These are phyloP conservation scores for Hylaeus anthracinus DNA, from an alignment of 1,140 invertebrate genomes.

Conservation along the genomic window DNA sequence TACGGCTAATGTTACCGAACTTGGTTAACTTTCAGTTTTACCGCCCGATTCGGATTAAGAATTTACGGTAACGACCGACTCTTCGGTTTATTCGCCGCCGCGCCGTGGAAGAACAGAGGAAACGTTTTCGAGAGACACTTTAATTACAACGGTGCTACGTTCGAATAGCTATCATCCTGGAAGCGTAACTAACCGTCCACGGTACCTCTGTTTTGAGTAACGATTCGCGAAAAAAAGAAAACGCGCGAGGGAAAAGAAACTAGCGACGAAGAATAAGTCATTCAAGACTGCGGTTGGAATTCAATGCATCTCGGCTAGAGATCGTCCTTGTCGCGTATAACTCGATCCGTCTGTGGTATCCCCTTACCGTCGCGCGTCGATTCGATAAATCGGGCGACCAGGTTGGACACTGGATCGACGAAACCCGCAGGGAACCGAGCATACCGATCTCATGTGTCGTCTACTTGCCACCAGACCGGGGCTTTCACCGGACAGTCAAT, in stretches of 20 bases:
- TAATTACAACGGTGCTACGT: slow-evolving; percentile 38
- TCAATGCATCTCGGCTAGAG: slow-evolving; percentile 25
- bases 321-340: slow-evolving; percentile 28
- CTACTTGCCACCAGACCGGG: slow-evolving; percentile 42
- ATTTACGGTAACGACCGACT: slow-evolving; percentile 78
- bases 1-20: slow-evolving; percentile 80
- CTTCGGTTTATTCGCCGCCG: slow-evolving; percentile 60
- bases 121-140: slow-evolving; percentile 51
- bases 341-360: slow-evolving; percentile 38
- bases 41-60: slow-evolving; percentile 80
- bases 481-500: slow-evolving; percentile 58
- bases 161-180: slow-evolving; percentile 46
- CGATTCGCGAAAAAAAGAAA: not conserved
- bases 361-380: slow-evolving; percentile 34
- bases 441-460: slow-evolving; percentile 59
- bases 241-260: not conserved
- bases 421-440: slow-evolving; percentile 24
- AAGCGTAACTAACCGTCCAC: not conserved
- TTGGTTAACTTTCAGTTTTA: slow-evolving; percentile 81
- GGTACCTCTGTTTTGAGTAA: not conserved
- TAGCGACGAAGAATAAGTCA: slow-evolving; percentile 12
- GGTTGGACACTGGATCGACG: slow-evolving; percentile 17
- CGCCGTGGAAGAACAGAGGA: slow-evolving; percentile 32
- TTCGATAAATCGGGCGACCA: slow-evolving; percentile 40
- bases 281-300: slow-evolving; percentile 36